Percentiles rank a stretch among this genome's conserved stretches.
These are phyloP conservation scores for Hippasteria phrygiana DNA, from an alignment of 53 echinoderm and acorn worm genomes.

Conservation along the genomic window DNA sequence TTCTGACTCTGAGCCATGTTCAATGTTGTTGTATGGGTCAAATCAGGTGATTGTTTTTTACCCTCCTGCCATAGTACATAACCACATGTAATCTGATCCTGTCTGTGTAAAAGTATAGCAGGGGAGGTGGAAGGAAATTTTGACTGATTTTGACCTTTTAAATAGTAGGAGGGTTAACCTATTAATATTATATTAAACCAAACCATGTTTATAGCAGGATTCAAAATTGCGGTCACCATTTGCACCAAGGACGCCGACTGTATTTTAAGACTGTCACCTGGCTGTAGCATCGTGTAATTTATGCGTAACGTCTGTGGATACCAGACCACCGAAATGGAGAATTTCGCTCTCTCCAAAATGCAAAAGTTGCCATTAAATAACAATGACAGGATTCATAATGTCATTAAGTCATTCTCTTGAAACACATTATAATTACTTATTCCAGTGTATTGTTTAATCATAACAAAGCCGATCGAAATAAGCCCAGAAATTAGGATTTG, in stretches of 20 bases:
- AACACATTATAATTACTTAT: not conserved
- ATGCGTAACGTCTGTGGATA: not conserved
- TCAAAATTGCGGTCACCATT: no score
- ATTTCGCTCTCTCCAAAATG: not conserved
- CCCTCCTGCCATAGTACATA: no score
- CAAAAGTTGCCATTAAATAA: not conserved
- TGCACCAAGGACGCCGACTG: not conserved
- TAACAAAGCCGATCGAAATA: not conserved
- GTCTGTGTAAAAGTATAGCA: no score
- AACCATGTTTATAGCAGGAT: no score
- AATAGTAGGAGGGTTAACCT: no score
- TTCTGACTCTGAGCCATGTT: no score
- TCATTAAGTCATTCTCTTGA: not conserved
- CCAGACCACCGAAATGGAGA: not conserved
- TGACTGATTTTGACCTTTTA: no score
- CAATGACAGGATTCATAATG: not conserved
- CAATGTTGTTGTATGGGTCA: no score
- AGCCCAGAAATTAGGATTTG: not conserved
- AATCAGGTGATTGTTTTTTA: no score
- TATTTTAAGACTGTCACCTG: slow-evolving; percentile 10
- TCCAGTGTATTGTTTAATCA: not conserved
- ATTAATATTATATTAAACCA: no score
- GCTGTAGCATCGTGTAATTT: not conserved
- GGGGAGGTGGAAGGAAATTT: no score
- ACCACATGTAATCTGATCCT: no score